Evolutionary conservation across 2,113 vertebrate genomes (phyloP), one percentile per base, ranked within the genome.

Genomic region (Pangasianodon hypophthalmus): DNA sequence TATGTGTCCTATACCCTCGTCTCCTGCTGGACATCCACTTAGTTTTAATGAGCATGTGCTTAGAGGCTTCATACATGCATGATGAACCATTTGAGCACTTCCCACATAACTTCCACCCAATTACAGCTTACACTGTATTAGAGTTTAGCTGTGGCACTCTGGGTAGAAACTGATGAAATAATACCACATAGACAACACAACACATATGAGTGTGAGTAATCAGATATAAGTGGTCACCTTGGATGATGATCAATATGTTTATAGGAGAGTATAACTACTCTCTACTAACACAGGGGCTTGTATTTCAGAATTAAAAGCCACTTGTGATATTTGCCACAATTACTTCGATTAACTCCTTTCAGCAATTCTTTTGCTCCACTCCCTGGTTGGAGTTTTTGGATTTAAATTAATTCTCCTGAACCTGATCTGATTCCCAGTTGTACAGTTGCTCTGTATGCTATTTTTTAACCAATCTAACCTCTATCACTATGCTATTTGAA

Each of bases 1-100:
- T 95, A 95, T 94, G 91, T 95, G 94, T 94, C 90, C 94, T 92
- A 93, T 93, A 92, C 87, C 88, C 89, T 7, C 69, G 91, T 69
- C 19, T 92, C 93, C 90, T 90, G 92, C 93, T 91, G 91, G 93
- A 94, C 93, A 89, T 92, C 88, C 88, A 90, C 91, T 92, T 88
- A 91, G 93, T 84, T 60, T 92, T 93, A 92, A 93, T 94, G 81
- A 92, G 86, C 88, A 91, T 11, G 54, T 88, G 84, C 73, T 86
- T 69, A 91, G 73, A 86, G 75, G 41, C 44, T 32, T 29, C 58
- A 88, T 85, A 82, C 89, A 79, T 24, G 26, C 46, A 21, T 86
- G 87, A 73, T 88, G 83, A 64, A 79, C 60, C 77, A 87, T 87
- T 87, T 44, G 69, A 67, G 50, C 80, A 81, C 84, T 81, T 85